phyloP scores from a whole-genome alignment of 2,888 invertebrate genomes.

The Unio pictorum region DNA sequence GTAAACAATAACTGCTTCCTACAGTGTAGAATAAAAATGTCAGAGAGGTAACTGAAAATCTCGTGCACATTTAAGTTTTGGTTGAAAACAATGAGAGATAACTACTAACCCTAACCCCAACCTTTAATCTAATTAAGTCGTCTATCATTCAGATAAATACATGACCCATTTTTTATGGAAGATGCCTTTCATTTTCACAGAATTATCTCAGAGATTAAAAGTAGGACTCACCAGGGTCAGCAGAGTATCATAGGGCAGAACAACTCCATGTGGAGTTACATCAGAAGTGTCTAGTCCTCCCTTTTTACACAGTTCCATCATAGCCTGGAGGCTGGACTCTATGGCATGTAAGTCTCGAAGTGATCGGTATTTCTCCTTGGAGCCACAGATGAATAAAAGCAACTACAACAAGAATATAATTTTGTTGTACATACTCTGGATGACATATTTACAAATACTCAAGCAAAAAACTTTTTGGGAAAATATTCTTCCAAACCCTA shows the following conservation, averaged over 20 bases:
- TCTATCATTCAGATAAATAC: no score
- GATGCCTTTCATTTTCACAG: no score
- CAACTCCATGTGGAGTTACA: slow-evolving; percentile 59
- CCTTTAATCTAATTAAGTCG: no score
- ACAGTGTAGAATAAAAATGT: no score
- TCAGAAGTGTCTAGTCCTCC: slow-evolving; percentile 50
- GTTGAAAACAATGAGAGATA: no score
- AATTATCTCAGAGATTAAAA: no score
- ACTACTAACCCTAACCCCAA: no score
- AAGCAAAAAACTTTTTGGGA: background rate
- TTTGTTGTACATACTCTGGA: background rate
- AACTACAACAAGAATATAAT: slow-evolving; percentile 72
- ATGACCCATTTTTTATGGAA: no score
- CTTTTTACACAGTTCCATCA: slow-evolving; percentile 63
- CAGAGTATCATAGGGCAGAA: slow-evolving; percentile 89
- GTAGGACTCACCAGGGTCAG: slow-evolving; percentile 80
- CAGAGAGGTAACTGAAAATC: no score
- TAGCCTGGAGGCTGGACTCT: slow-evolving; percentile 82
- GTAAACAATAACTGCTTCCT: no score
- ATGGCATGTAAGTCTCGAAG: slow-evolving; percentile 93
- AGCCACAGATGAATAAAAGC: slow-evolving; percentile 91
- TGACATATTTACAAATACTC: background rate
- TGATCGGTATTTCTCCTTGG: slow-evolving; percentile 95
- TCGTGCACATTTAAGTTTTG: no score
- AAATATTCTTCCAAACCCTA: no score